These are phyloP conservation scores for Empis livida DNA, from an alignment of 2,888 invertebrate species.

Conservation along the genomic window DNA sequence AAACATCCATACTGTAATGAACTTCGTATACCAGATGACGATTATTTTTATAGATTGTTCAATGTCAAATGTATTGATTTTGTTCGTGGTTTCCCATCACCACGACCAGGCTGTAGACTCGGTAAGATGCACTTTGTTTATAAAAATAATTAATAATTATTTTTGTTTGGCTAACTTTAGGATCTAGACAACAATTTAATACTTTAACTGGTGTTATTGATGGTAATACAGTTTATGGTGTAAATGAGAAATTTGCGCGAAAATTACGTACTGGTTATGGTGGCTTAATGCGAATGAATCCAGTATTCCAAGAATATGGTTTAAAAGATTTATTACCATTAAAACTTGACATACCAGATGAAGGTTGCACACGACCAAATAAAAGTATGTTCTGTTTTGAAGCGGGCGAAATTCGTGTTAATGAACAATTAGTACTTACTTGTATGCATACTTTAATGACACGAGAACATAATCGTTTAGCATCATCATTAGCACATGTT, in stretches of 20 bases:
- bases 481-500: conserved; percentile 57
- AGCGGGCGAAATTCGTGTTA: conserved; percentile 85
- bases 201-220: conserved; percentile 76
- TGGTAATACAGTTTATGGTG: conserved; percentile 82
- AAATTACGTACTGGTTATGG: conserved; percentile 71
- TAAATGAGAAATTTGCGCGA: conserved; percentile 67
- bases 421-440: conserved; percentile 78
- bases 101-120: conserved; percentile 74
- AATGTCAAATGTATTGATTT: conserved; percentile 81
- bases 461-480: conserved; percentile 79
- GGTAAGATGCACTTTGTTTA: conserved; percentile 38
- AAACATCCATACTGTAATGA: conserved; percentile 88
- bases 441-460: conserved; percentile 89
- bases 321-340: conserved; percentile 77
- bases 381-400: conserved; percentile 86
- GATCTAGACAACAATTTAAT: conserved; percentile 74
- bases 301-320: conserved; percentile 75
- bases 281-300: conserved; percentile 76
- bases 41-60: conserved; percentile 78
- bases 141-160: not conserved
- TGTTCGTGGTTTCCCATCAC: conserved; percentile 76
- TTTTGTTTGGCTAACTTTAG: conserved; percentile 29
- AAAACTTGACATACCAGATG: conserved; percentile 80
- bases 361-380: conserved; percentile 83
- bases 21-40: conserved; percentile 76